Evolutionary conservation across 2,797 vertebrate species (phyloP).

Genomic region (Nannoperca australis): DNA sequence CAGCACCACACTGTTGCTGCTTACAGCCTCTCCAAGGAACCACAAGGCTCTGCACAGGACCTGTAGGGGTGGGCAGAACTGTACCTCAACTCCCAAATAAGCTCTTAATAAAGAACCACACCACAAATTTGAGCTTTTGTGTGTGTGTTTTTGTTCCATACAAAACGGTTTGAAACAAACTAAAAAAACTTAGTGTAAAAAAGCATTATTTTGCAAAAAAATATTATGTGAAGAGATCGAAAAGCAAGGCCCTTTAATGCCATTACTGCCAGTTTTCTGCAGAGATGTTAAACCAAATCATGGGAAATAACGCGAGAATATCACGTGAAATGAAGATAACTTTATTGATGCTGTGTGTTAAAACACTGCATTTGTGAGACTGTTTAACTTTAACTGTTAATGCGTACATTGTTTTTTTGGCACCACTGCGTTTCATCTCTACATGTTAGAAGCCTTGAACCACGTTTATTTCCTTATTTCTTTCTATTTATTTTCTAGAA

Average conservation of each 20-base stretch:
- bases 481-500: neutral
- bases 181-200: neutral
- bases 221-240: neutral
- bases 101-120: neutral
- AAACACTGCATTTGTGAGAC: neutral
- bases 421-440: neutral
- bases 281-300: neutral
- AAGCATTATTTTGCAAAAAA: neutral
- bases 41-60: constrained; percentile 7
- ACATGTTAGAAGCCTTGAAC: neutral
- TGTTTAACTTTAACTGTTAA: neutral
- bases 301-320: neutral
- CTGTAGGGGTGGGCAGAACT: neutral
- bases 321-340: neutral
- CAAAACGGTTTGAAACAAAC: neutral
- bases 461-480: too few species aligned
- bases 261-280: neutral
- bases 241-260: neutral
- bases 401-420: neutral
- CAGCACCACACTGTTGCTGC: constrained; percentile 37
- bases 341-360: neutral
- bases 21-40: constrained; percentile 35
- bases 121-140: too few species aligned
- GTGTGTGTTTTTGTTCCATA: neutral
- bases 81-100: neutral